Conservation (phyloP, 1,140 invertebrate genomes). For the Drosophila simulans region DNA sequence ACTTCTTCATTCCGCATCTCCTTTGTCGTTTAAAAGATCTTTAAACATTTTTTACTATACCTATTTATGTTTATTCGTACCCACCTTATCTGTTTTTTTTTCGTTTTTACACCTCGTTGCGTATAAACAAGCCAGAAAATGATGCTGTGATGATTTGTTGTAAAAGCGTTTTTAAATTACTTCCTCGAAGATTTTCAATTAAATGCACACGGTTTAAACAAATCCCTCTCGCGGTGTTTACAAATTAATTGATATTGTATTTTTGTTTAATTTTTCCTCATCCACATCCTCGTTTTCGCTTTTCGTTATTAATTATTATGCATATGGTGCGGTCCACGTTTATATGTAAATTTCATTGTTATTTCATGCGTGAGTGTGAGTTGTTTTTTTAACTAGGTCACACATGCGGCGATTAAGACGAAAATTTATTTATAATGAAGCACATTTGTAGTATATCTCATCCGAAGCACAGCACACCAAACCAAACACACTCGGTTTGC, state of each 20-base stretch:
- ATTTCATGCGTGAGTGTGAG: conserved; percentile 29
- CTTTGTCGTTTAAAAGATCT: conserved; percentile 6
- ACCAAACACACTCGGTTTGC: conserved; percentile 41
- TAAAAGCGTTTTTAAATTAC: conserved; percentile 43
- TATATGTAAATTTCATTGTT: conserved; percentile 78
- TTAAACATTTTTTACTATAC: conserved; percentile 14
- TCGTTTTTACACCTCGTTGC: conserved; percentile 20
- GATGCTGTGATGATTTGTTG: conserved; percentile 29
- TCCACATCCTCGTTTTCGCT: conserved; percentile 3
- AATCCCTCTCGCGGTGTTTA: conserved; percentile 35
- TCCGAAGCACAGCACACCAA: conserved; percentile 45
- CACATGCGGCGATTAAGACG: conserved; percentile 78
- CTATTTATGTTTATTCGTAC: conserved; percentile 8
- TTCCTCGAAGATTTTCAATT: conserved; percentile 55
- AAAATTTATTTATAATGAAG: conserved; percentile 65
- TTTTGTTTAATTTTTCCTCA: conserved; percentile 43
- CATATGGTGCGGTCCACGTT: conserved; percentile 40
- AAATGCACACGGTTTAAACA: conserved; percentile 59
- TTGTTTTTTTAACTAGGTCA: conserved; percentile 72
- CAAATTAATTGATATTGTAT: conserved; percentile 63
- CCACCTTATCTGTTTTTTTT: conserved; percentile 16
- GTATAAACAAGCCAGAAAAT: conserved; percentile 32
- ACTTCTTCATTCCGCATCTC: conserved; percentile 16
- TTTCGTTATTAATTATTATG: conserved; percentile 73
- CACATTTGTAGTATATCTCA: conserved; percentile 34